Percentiles rank a stretch among this genome's conserved stretches.
phyloP scores from a whole-genome alignment of 2,888 invertebrate species.

The Zygogramma bicolorata region DNA sequence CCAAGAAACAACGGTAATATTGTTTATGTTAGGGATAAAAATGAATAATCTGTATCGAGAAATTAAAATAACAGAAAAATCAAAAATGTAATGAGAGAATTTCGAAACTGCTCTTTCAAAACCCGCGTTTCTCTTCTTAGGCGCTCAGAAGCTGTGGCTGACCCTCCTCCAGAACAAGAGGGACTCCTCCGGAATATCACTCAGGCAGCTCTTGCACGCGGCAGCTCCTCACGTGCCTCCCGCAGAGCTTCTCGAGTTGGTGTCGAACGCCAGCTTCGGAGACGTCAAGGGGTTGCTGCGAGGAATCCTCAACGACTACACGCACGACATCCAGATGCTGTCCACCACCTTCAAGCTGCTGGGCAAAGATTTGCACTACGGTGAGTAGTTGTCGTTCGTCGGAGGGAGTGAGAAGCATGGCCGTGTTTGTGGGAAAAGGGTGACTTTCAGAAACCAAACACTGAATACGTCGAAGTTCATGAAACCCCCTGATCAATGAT shows the following conservation, averaged over 20 bases:
- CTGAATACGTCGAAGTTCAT: no score
- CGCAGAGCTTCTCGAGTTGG: constrained; percentile 72
- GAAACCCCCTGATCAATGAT: no score
- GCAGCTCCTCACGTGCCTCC: constrained; percentile 72
- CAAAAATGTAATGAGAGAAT: not conserved
- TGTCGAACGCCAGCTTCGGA: constrained; percentile 73
- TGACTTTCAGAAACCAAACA: no score
- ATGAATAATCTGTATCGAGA: no score
- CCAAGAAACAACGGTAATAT: no score
- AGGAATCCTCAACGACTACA: constrained; percentile 82
- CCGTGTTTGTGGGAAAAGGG: no score
- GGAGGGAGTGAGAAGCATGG: no score
- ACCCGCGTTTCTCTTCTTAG: constrained; percentile 17
- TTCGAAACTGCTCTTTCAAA: no score
- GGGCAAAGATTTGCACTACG: constrained; percentile 77
- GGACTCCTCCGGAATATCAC: constrained; percentile 63
- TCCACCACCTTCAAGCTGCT: constrained; percentile 76
- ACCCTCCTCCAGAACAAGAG: constrained; percentile 66
- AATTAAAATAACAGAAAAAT: no score
- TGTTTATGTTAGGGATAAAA: no score
- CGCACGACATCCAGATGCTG: constrained; percentile 80
- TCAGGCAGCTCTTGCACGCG: constrained; percentile 69
- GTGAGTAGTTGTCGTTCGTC: no score
- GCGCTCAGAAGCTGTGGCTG: constrained; percentile 70
- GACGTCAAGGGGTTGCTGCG: constrained; percentile 73